Evolutionary conservation across 2,888 invertebrate genomes (phyloP).

Genomic region (Diplazon laetatorius): DNA sequence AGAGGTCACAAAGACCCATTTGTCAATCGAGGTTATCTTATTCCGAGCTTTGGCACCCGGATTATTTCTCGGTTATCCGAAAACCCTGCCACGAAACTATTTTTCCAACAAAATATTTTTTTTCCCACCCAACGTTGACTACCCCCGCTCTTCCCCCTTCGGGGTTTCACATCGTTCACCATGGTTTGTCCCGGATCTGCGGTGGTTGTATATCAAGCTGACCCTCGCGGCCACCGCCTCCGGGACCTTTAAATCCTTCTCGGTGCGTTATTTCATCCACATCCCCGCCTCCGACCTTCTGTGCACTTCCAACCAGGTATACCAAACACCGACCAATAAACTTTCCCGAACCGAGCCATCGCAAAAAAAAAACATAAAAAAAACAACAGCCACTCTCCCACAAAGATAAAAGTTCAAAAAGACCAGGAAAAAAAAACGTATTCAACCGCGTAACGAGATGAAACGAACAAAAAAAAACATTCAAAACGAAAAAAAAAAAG

Average conservation of each 20-base stretch:
- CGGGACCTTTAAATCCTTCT: slow-evolving; percentile 68
- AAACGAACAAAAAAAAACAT: neutral
- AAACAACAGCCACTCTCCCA: no score
- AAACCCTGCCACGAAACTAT: no score
- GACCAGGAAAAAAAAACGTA: no score
- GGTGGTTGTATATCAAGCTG: slow-evolving; percentile 62
- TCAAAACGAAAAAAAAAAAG: slow-evolving; percentile 5
- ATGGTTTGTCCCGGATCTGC: slow-evolving; percentile 50
- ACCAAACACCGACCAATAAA: slow-evolving; percentile 30
- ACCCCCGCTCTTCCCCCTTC: slow-evolving; percentile 16
- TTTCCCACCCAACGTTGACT: slow-evolving; percentile 30
- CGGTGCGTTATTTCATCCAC: slow-evolving; percentile 31
- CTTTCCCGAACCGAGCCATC: slow-evolving; percentile 15
- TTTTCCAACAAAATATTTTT: slow-evolving; percentile 31
- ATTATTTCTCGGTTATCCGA: no score
- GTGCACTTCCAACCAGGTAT: slow-evolving; percentile 8
- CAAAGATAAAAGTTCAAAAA: slow-evolving; percentile 16
- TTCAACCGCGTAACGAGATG: slow-evolving; percentile 28
- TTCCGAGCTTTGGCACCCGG: no score
- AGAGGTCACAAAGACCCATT: no score
- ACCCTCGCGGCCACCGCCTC: slow-evolving; percentile 59
- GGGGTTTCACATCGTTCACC: slow-evolving; percentile 34
- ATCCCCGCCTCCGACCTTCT: slow-evolving; percentile 23
- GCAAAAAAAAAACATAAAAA: neutral
- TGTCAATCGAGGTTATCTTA: no score